Base-by-base conservation (phyloP, 1,140 invertebrate species). In the Eriocheir sinensis region DNA sequence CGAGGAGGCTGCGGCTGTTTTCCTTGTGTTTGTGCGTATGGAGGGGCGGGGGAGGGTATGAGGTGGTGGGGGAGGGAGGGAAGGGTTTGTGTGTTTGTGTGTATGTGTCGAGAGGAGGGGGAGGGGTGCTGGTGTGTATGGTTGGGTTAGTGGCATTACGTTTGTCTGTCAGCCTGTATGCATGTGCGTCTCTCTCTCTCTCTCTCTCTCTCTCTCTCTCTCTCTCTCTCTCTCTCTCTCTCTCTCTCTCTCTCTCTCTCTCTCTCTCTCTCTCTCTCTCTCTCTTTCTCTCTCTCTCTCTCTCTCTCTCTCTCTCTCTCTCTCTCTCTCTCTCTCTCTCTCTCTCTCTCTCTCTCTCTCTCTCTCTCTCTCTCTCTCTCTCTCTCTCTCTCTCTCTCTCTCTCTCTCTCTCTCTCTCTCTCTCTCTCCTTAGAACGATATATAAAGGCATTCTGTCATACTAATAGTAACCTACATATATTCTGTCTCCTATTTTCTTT, bases 341-440 rank as follows among this genome's bases (percentile, higher is more conserved):
- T 85, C 81, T 30, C 81, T 30, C 30, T 85, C 81, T 85, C n/a
- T 30, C 30, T 30, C 30, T 30, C 6, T 30, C 30, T 85, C 81
- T 83, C n/a, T 83, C 80, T 83, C 80, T 83, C n/a, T 83, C 80
- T 83, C 80, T 83, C 80, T 83, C 86, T 89, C 38, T 40, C 86
- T 40, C 86, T 36, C 86, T 40, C 86, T 81, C 34, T 36, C 80
- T 27, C 27, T 27, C 27, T 27, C 27, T 81, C 8, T 81, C 80
- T 81, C 80, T n/a, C 34, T 81, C 80, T 36, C 34, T 36, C n/a
- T 36, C 80, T 81, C 6, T 36, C n/a, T n/a, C n/a, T 81, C 80
- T 36, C 80, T 81, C 80, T 3, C 3, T 15, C 2, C 12, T n/a
- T 86, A n/a, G n/a, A n/a, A 30, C 83, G 21, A 21, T 86, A 1